A percentile compares a stretch with the other conserved stretches of the same genome.
Evolutionary conservation across 64 coral and sea anemone genomes (phyloP).

Genomic region (Trachythela sp.): DNA sequence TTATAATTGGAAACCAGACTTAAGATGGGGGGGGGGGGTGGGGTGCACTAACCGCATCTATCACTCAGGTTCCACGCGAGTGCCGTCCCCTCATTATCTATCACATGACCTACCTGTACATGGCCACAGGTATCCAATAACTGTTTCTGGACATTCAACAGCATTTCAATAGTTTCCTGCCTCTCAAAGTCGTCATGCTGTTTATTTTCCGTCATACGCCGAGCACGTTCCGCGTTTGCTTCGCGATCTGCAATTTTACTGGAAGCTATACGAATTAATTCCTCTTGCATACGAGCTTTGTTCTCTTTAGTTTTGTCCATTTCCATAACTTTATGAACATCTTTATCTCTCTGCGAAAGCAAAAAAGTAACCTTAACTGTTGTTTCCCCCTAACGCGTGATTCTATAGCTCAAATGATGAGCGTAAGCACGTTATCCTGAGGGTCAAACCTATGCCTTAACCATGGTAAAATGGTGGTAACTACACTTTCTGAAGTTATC

Average conservation of each 20-base stretch:
- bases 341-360: not conserved
- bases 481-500: too few relatives aligned
- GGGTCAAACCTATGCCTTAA: too few relatives aligned
- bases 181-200: not conserved
- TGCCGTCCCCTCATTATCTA: not conserved
- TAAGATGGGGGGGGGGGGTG: too few relatives aligned
- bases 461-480: too few relatives aligned
- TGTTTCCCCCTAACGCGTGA: too few relatives aligned
- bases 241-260: not conserved
- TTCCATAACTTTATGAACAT: not conserved
- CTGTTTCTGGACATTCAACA: slow-evolving; percentile 16
- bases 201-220: not conserved
- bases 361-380: not conserved
- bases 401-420: too few relatives aligned
- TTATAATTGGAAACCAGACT: too few relatives aligned
- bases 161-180: not conserved
- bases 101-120: not conserved
- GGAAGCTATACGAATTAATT: not conserved
- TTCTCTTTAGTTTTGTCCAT: not conserved
- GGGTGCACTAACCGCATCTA: too few relatives aligned
- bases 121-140: not conserved
- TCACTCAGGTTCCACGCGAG: too few relatives aligned
- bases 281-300: slow-evolving; percentile 17
- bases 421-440: too few relatives aligned
- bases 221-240: not conserved